A percentile compares a stretch with the other conserved stretches of the same genome.
These are phyloP conservation scores for Struthio camelus DNA, from an alignment of 2,113 vertebrate species.

Conservation along the genomic window DNA sequence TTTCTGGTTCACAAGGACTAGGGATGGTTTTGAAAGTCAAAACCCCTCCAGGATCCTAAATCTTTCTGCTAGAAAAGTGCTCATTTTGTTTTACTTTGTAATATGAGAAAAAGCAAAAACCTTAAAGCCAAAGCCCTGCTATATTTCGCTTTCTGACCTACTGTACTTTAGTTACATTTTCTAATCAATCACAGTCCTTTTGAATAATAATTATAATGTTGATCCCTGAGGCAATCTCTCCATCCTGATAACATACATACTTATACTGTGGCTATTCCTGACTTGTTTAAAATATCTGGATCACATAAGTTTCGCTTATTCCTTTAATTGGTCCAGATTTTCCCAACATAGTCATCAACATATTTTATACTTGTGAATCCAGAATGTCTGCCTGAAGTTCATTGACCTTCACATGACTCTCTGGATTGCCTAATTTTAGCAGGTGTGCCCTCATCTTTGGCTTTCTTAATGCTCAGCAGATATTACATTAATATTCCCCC, in stretches of 20 bases:
- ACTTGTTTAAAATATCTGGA: constrained; percentile 42
- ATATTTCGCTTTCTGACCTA: neutral
- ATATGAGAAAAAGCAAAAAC: neutral
- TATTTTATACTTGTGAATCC: constrained; percentile 1
- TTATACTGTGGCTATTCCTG: constrained; percentile 11
- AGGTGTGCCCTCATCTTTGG: constrained; percentile 8
- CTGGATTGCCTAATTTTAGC: constrained; percentile 2
- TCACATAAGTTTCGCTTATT: constrained; percentile 6
- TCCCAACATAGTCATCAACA: neutral
- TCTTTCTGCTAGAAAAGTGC: neutral
- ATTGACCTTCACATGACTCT: constrained; percentile 2
- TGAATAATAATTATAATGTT: constrained; percentile 31
- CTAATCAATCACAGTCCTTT: constrained; percentile 33
- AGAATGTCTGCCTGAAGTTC: neutral
- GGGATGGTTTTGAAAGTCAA: neutral
- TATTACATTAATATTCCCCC: neutral
- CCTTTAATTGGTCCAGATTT: neutral
- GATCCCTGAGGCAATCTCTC: constrained; percentile 2
- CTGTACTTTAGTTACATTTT: neutral
- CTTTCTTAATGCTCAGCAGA: neutral
- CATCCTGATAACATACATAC: neutral
- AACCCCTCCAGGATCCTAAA: neutral
- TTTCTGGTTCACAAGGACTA: neutral
- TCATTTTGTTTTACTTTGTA: neutral
- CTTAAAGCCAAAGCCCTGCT: neutral